Evolutionary conservation across 2,113 vertebrate species (phyloP), one percentile per base, ranked within the genome.

Genomic region (Stigmatopora argus): DNA sequence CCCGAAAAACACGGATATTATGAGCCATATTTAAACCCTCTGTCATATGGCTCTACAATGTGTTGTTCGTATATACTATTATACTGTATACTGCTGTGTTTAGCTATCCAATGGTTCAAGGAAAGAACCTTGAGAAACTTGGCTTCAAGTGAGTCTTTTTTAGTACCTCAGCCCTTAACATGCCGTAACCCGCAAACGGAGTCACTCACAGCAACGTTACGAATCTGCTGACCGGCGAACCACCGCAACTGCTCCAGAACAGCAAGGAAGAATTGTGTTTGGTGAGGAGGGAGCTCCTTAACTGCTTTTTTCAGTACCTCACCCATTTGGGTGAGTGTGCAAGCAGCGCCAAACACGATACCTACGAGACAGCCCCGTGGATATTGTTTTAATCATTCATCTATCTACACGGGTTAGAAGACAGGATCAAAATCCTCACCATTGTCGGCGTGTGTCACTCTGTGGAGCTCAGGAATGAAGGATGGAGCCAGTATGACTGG

Each of bases 141-240:
- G 38, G 7, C 38, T 41, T 41, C 38, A 41, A 41, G 38, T 41
- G 6, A 41, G 38, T 41, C 1, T 41, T 41, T 5, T 7, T 41
- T 7, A 41, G 38, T 41, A 10, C 9, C 38, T 1, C 3, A 41
- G 38, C 38, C 38, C 38, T 41, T 41, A 10, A 41, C 38, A 41
- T 41, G 8, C 12, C 35, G n/a, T 21, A n/a, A 19, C 34, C 34
- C 35, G 3, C 35, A 19, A 31, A 41, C 57, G 0, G 7, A 10
- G 3, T 5, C 11, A 88, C 97, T 91, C 89, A 98, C 96, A 0
- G 96, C 96, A 17, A 99, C 95, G 2, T 97, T 97, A 65, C 95
- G 92, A 68, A 99, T 94, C 79, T 99, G 97, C 48, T 87, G 91
- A 44, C 97, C 97, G 0, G 93, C 94, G 53, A 98, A 99, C 94